Conservation (phyloP, 2,888 invertebrate genomes). For the Exocentrus adspersus region DNA sequence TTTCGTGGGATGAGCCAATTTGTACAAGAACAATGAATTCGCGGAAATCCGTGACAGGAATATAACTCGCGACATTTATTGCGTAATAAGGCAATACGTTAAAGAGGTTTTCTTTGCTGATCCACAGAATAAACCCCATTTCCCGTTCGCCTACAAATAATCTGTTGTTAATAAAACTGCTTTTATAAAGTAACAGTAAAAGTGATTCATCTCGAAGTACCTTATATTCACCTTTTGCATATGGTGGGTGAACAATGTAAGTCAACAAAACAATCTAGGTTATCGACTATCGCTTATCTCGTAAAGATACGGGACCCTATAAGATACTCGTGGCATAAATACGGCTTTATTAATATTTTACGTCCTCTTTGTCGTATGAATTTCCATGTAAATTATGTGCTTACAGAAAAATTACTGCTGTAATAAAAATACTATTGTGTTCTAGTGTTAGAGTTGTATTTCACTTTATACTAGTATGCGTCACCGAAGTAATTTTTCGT, state of each 20-base stretch:
- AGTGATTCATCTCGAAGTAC: too few relatives aligned
- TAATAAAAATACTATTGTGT: slow-evolving; percentile 10
- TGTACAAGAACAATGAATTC: slow-evolving; percentile 56
- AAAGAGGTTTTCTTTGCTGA: not conserved
- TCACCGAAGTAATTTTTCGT: not conserved
- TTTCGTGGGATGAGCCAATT: slow-evolving; percentile 51
- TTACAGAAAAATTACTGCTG: not conserved
- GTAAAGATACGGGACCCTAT: not conserved
- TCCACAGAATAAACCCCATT: too few relatives aligned
- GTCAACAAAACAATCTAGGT: slow-evolving; percentile 18
- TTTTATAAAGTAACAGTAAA: too few relatives aligned
- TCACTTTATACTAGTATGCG: not conserved
- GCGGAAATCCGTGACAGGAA: slow-evolving; percentile 50
- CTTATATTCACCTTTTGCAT: too few relatives aligned
- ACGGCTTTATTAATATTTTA: slow-evolving; percentile 9
- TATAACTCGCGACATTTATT: slow-evolving; percentile 50
- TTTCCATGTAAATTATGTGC: slow-evolving; percentile 3
- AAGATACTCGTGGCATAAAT: not conserved
- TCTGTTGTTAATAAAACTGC: too few relatives aligned
- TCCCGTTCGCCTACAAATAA: too few relatives aligned
- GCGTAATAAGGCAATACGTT: slow-evolving; percentile 42
- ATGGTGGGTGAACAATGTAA: not conserved
- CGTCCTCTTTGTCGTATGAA: not conserved
- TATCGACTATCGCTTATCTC: slow-evolving; percentile 10
- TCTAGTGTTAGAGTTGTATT: not conserved